Evolutionary conservation across 2,888 invertebrate genomes (phyloP).

Genomic region (Gastracanthus pulcherrimus): DNA sequence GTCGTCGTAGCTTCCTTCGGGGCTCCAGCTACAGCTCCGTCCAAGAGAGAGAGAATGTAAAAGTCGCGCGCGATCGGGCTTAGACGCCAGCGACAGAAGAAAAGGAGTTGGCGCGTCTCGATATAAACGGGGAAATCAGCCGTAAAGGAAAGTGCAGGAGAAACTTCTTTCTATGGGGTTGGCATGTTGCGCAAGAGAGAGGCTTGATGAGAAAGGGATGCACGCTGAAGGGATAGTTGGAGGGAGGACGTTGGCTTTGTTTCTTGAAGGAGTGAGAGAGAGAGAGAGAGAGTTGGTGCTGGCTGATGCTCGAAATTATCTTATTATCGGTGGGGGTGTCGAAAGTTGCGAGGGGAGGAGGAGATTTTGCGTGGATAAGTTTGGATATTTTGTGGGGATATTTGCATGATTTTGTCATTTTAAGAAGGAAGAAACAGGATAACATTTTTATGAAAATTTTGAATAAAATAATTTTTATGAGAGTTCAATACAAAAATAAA

Average conservation of each 20-base stretch:
- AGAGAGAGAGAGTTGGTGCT: no score
- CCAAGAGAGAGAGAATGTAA: neutral
- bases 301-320: slow-evolving; percentile 5
- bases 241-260: neutral
- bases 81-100: neutral
- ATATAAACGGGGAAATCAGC: slow-evolving; percentile 36
- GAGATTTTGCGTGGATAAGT: neutral
- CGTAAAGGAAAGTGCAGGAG: neutral
- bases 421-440: no score
- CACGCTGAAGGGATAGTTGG: no score
- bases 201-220: neutral
- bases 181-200: neutral
- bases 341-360: no score
- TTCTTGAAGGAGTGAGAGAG: neutral
- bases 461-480: no score
- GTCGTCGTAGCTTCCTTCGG: slow-evolving; percentile 49
- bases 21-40: slow-evolving; percentile 19
- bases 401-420: no score
- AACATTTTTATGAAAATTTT: no score
- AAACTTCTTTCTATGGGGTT: neutral
- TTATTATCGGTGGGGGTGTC: no score
- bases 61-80: neutral
- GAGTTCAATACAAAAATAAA: no score
- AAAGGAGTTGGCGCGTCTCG: neutral
- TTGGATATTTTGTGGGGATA: neutral